Percentiles rank a stretch among this genome's conserved stretches.
Conservation (phyloP, 30 jellyfish, hydroid and myxozoan genomes). For the Sanderia malayensis region DNA sequence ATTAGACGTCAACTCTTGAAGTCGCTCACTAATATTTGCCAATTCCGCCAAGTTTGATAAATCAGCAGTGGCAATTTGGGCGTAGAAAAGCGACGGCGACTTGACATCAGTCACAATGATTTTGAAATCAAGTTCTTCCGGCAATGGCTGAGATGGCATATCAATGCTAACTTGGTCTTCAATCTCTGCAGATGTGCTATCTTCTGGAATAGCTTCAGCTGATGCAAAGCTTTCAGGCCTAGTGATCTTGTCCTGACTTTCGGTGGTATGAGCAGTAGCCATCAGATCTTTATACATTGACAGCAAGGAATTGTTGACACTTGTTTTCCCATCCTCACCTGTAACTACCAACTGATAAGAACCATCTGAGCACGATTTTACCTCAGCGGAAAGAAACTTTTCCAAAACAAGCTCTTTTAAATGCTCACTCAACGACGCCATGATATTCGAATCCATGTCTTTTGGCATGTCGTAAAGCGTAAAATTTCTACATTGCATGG, state of each 20-base stretch:
- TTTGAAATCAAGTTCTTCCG: conserved; percentile 57
- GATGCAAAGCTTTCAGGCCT: neutral
- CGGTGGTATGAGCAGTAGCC: neutral
- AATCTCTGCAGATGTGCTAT: neutral
- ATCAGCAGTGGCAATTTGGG: conserved; percentile 58
- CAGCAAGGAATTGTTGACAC: conserved; percentile 19
- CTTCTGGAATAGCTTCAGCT: neutral
- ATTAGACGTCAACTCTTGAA: conserved; percentile 1
- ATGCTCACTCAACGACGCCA: neutral
- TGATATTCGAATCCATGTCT: conserved; percentile 2
- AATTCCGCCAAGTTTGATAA: conserved; percentile 36
- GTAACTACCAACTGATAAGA: conserved; percentile 1
- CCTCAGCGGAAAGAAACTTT: conserved; percentile 4
- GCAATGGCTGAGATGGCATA: conserved; percentile 70
- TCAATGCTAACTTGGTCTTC: neutral
- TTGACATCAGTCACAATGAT: conserved; percentile 68
- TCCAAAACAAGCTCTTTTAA: conserved; percentile 17
- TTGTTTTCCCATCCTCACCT: conserved; percentile 5
- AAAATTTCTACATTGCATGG: conserved; percentile 41
- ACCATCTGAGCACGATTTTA: conserved; percentile 14
- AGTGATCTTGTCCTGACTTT: neutral
- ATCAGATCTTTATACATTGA: conserved; percentile 1
- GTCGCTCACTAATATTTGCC: conserved; percentile 26
- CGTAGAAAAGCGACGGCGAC: conserved; percentile 72
- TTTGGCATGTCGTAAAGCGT: conserved; percentile 24